Evolutionary conservation across 2,113 vertebrate species (phyloP), one percentile per base, ranked within the genome.

Genomic region (Chaetorhynchus papuensis): DNA sequence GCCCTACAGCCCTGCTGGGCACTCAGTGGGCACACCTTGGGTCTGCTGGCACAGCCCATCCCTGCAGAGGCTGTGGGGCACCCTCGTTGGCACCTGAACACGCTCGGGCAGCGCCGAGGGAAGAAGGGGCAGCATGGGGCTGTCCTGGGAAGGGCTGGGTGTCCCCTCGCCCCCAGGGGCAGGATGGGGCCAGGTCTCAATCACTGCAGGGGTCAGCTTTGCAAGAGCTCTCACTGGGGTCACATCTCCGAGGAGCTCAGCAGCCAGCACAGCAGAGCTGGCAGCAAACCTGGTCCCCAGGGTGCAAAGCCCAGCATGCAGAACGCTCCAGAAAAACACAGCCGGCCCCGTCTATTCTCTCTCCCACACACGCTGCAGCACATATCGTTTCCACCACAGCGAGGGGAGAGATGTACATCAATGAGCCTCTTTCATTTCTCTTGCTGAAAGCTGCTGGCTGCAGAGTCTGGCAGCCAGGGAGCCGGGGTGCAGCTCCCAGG

Each of bases 391-490:
- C 83, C 83, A 82, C 53, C 23, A 1, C 47, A n/a, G 76, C 68
- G 10, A 92, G 77, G 64, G 68, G 33, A 81, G n/a, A 94, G 60
- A 92, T n/a, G 57, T 7, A 74, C 89, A 90, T 83, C 95, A 89
- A 13, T 52, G 83, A 71, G 83, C 66, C 80, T 78, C 83, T 70
- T 45, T 85, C 90, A 75, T 91, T 93, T 60, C 83, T 84, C 86
- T 35, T 61, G 83, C 92, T 83, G 88, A 90, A 90, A 95, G 85
- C 83, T 92, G 79, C 90, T 96, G 83, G 93, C 93, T 93, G 57
- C 65, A 79, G 90, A 20, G 72, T 31, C 71, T 90, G 93, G 90
- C 94, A 94, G 85, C n/a, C 91, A 15, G 31, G 49, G 63, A 91
- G 71, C 63, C 22, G 66, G 74, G 91, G 42, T 31, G 23, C 53